Evolutionary conservation across 2,888 invertebrate species (phyloP).

Genomic region (Drosophila cyrtoloma): DNA sequence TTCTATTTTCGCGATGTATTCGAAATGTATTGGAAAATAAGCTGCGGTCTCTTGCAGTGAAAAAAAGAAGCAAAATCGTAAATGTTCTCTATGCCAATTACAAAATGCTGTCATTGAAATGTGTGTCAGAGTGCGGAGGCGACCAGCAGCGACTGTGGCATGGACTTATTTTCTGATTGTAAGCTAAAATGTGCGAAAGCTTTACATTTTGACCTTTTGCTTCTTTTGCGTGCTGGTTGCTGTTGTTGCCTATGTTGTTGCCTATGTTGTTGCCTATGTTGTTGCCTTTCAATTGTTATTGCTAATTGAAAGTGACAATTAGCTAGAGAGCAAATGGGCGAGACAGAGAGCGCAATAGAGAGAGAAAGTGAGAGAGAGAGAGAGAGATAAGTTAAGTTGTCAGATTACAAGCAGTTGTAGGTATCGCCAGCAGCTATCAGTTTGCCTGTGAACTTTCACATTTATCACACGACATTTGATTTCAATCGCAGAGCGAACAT

Average conservation of each 20-base stretch:
- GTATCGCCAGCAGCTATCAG: conserved; percentile 3
- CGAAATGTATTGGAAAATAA: background rate
- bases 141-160: background rate
- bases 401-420: conserved; percentile 2
- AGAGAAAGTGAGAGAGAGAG: too few relatives aligned
- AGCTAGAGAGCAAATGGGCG: background rate
- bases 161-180: conserved; percentile 20
- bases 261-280: background rate
- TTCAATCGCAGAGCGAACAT: conserved; percentile 19
- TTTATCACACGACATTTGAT: conserved; percentile 44
- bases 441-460: conserved; percentile 67
- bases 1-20: background rate
- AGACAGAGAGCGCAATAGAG: background rate
- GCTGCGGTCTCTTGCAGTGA: conserved; percentile 5
- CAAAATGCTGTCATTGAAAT: background rate
- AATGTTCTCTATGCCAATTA: background rate
- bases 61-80: conserved; percentile 3
- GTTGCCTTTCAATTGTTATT: conserved; percentile 23
- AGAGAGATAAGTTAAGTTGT: background rate
- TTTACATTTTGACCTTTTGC: conserved; percentile 59
- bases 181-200: conserved; percentile 4
- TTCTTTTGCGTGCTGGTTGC: background rate
- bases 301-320: conserved; percentile 71
- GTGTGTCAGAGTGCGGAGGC: background rate
- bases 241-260: conserved; percentile 6